Conservation (phyloP, 2,113 vertebrate genomes). For the Nothoprocta pentlandii region DNA sequence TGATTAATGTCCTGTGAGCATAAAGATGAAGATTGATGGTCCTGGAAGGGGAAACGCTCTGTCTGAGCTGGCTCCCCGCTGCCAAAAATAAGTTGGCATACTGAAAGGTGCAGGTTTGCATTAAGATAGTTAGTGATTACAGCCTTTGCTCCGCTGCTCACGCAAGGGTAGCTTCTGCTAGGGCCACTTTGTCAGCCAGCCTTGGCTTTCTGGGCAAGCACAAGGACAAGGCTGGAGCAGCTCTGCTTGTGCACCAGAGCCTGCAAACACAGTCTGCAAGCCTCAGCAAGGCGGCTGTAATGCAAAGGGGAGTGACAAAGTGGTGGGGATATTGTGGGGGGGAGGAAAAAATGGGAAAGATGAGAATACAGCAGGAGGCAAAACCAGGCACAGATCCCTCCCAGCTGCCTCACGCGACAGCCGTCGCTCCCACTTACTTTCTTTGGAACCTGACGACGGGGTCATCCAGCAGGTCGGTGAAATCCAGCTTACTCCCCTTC, state of each 20-base stretch:
- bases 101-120: background rate
- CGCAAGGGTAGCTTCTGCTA: background rate
- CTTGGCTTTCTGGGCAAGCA: background rate
- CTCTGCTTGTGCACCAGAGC: background rate
- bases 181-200: background rate
- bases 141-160: background rate
- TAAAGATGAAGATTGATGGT: background rate
- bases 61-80: background rate
- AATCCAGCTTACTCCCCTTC: slow-evolving; percentile 80
- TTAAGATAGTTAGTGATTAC: background rate
- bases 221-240: background rate
- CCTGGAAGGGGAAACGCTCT: background rate
- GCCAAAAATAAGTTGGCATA: background rate
- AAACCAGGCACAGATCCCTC: background rate
- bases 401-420: rapidly evolving
- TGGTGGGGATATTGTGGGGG: background rate
- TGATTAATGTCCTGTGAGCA: background rate
- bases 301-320: rapidly evolving
- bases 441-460: slow-evolving; percentile 82
- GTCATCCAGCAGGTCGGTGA: slow-evolving; percentile 80
- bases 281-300: rapidly evolving
- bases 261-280: background rate
- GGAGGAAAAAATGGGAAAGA: background rate
- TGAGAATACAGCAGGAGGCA: background rate
- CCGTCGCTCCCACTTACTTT: slow-evolving; percentile 67